Percentiles rank a stretch among this genome's conserved stretches.
phyloP scores from a whole-genome alignment of 2,888 invertebrate species.

The Dynastes tityus region DNA sequence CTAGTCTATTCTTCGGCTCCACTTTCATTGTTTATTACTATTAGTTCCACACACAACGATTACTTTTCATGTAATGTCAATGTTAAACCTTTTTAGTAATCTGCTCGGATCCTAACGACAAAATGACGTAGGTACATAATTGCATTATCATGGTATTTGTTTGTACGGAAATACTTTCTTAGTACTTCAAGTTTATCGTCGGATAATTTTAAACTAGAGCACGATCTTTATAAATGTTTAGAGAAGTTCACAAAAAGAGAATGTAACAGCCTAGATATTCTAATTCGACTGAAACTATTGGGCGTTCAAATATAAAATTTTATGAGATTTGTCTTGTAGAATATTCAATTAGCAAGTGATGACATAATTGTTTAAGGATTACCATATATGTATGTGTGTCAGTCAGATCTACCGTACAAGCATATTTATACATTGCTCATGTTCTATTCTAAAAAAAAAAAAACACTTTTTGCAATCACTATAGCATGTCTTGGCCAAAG shows the following conservation, averaged over 20 bases:
- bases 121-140: not conserved
- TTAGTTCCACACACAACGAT: not conserved
- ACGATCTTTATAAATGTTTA: not conserved
- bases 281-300: not conserved
- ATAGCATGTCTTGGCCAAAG: too few relatives aligned
- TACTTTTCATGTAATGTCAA: conserved; percentile 14
- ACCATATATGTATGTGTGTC: too few relatives aligned
- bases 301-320: not conserved
- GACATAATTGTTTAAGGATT: too few relatives aligned
- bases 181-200: not conserved
- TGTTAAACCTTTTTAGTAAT: conserved; percentile 25
- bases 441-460: too few relatives aligned
- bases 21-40: conserved; percentile 5
- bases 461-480: too few relatives aligned
- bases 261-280: conserved; percentile 7
- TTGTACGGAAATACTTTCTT: conserved; percentile 3
- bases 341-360: too few relatives aligned
- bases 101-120: not conserved
- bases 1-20: not conserved
- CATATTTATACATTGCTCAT: too few relatives aligned
- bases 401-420: too few relatives aligned
- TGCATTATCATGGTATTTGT: conserved; percentile 4
- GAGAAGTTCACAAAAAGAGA: not conserved
- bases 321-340: not conserved
- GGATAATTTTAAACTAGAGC: not conserved